Evolutionary conservation across 1,140 invertebrate species (phyloP).

Genomic region (honey bee (Apis mellifera)): Amel_HAv3.1 CM009935.2:4154001-4154500

Average conservation of each 20-base stretch:
- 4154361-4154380: too few species aligned
- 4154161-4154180: slow-evolving; percentile 68
- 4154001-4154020: neutral
- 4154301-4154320: neutral
- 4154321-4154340: too few species aligned
- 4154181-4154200: slow-evolving; percentile 65
- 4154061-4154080: slow-evolving; percentile 67
- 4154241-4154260: slow-evolving; percentile 38
- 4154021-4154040: neutral
- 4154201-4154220: slow-evolving; percentile 51
- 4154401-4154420: too few species aligned
- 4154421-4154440: too few species aligned
- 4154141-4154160: slow-evolving; percentile 64
- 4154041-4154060: slow-evolving; percentile 53
- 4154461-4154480: too few species aligned
- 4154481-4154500: too few species aligned
- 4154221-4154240: slow-evolving; percentile 38
- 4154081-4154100: slow-evolving; percentile 65
- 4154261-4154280: slow-evolving; percentile 4
- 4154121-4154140: slow-evolving; percentile 54
- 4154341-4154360: too few species aligned
- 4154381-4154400: too few species aligned
- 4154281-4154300: neutral
- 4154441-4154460: too few species aligned
- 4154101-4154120: slow-evolving; percentile 63